Percentiles rank a stretch among this genome's conserved stretches.
Evolutionary conservation across 2,113 vertebrate species (phyloP).

Genomic region (Larimichthys crocea): DNA sequence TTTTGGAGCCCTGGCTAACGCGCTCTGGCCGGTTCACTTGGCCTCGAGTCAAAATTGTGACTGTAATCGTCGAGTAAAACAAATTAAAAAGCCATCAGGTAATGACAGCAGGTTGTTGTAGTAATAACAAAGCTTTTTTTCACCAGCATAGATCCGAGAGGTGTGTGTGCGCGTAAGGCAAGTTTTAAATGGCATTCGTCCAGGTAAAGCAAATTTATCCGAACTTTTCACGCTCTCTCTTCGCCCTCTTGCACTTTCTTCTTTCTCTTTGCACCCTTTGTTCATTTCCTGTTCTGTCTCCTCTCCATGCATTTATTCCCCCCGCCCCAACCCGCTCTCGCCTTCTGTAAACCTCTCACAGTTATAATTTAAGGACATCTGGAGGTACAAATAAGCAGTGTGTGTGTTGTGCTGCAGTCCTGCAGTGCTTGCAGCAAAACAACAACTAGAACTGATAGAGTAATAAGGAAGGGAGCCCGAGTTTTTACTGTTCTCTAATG

Average conservation of each 20-base stretch:
- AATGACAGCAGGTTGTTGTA: slow-evolving; percentile 46
- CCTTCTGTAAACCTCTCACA: slow-evolving; percentile 39
- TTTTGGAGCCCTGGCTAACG: slow-evolving; percentile 53
- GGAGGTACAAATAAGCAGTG: slow-evolving; percentile 57
- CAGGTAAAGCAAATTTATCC: slow-evolving; percentile 5
- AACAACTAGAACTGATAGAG: slow-evolving; percentile 34
- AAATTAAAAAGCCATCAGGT: slow-evolving; percentile 69
- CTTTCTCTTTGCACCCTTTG: not conserved
- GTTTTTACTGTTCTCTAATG: slow-evolving; percentile 9
- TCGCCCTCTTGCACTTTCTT: not conserved
- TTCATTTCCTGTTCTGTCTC: slow-evolving; percentile 14
- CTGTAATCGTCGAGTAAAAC: slow-evolving; percentile 49
- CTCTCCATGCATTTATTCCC: not conserved
- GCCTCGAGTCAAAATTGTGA: slow-evolving; percentile 50
- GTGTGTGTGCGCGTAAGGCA: slow-evolving; percentile 16
- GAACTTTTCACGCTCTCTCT: not conserved
- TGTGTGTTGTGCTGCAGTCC: slow-evolving; percentile 39
- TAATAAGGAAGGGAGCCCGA: slow-evolving; percentile 46
- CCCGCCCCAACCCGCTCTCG: not conserved
- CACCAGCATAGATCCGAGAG: not conserved
- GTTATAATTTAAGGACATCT: slow-evolving; percentile 61
- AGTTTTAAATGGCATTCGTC: slow-evolving; percentile 22
- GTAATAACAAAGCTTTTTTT: slow-evolving; percentile 61
- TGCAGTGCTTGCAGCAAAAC: slow-evolving; percentile 47
- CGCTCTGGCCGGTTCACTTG: slow-evolving; percentile 47